A percentile compares a stretch with the other conserved stretches of the same genome.
These are phyloP conservation scores for Trichechus manatus DNA, from an alignment of 2,113 vertebrate genomes.

Conservation along the genomic window DNA sequence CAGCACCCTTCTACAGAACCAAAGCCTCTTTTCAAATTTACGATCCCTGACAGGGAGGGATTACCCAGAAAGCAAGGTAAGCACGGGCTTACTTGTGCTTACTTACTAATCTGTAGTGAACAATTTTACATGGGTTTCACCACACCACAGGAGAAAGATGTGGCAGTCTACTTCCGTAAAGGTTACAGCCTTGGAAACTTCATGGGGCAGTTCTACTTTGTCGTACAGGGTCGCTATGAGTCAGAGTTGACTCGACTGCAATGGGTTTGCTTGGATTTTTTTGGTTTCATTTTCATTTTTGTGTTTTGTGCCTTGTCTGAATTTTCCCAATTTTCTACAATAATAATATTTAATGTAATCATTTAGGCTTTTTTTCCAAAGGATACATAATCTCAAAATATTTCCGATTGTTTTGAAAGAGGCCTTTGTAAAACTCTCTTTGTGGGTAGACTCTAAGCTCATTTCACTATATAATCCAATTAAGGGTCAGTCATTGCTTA, in stretches of 20 bases:
- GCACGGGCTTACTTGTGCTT: no score
- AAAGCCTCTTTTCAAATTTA: no score
- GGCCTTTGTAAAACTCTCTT: not conserved
- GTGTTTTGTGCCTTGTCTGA: not conserved
- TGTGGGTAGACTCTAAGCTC: not conserved
- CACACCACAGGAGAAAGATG: no score
- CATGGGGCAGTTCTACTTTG: no score
- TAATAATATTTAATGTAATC: not conserved
- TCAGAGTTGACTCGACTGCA: not conserved
- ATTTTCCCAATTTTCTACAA: not conserved
- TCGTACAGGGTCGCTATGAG: not conserved
- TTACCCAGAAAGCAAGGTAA: no score
- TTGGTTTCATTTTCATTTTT: constrained; percentile 14
- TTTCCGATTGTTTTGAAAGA: not conserved
- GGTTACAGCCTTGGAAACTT: no score
- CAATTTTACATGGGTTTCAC: no score
- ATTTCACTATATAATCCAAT: not conserved
- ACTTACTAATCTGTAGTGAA: no score
- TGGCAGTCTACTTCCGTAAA: no score
- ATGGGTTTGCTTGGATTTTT: no score
- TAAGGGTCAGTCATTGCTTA: not conserved
- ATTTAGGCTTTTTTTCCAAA: not conserved
- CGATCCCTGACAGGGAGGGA: no score
- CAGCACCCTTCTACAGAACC: no score
- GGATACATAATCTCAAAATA: not conserved